These are phyloP conservation scores for Leptarthrus brevirostris DNA, from an alignment of 2,888 invertebrate genomes.

Conservation along the genomic window DNA sequence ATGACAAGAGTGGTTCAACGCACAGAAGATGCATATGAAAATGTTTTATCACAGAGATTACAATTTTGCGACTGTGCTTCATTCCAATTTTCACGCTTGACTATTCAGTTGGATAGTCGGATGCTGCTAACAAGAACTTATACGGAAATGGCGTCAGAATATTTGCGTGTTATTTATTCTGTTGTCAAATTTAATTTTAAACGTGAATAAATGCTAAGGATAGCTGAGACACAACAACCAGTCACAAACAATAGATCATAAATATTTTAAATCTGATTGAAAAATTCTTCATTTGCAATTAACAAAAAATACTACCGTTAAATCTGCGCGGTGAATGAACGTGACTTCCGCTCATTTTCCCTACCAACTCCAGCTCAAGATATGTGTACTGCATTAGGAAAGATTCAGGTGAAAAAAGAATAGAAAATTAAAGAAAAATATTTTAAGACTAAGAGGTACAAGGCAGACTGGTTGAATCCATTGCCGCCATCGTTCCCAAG, in stretches of 20 bases:
- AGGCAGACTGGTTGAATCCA: neutral
- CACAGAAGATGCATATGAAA: neutral
- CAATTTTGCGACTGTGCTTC: neutral
- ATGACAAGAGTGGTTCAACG: neutral
- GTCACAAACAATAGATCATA: slow-evolving; percentile 27
- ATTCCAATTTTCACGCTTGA: slow-evolving; percentile 17
- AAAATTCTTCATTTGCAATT: slow-evolving; percentile 42
- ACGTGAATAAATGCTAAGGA: slow-evolving; percentile 10
- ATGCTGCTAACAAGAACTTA: neutral
- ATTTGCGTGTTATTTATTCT: neutral
- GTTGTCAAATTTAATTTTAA: neutral
- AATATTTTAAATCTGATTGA: slow-evolving; percentile 40
- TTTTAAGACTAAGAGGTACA: neutral
- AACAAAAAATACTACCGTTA: slow-evolving; percentile 47
- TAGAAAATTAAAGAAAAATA: slow-evolving; percentile 26
- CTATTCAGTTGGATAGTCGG: slow-evolving; percentile 6
- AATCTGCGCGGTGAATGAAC: slow-evolving; percentile 49
- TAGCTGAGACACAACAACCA: neutral
- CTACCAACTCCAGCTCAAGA: neutral
- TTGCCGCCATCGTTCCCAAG: neutral
- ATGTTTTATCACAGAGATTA: neutral
- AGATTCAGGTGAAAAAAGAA: slow-evolving; percentile 26
- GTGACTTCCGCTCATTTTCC: slow-evolving; percentile 46
- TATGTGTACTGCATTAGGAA: slow-evolving; percentile 33
- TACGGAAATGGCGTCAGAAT: neutral